A percentile compares a stretch with the other conserved stretches of the same genome.
Conservation (phyloP, 2,113 vertebrate genomes). For the Pterophyllum scalare region DNA sequence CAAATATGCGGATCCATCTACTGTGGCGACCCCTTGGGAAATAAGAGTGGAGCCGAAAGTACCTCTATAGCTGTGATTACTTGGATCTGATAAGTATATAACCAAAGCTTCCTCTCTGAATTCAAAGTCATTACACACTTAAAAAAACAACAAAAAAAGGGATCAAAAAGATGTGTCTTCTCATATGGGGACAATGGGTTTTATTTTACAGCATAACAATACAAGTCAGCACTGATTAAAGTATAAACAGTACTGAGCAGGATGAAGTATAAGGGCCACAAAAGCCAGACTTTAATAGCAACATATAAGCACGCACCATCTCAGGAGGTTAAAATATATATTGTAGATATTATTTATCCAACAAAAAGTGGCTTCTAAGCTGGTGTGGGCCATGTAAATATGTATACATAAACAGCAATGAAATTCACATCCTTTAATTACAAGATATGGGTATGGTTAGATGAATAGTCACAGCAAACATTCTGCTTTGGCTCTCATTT, state of each 20-base stretch:
- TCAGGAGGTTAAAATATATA: not conserved
- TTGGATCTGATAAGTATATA: not conserved
- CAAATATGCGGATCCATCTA: not conserved
- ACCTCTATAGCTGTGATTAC: not conserved
- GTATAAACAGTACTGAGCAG: not conserved
- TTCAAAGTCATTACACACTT: not conserved
- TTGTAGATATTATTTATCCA: not conserved
- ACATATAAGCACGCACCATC: not conserved
- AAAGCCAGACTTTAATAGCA: not conserved
- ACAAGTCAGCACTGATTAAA: not conserved
- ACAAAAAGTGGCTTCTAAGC: not conserved
- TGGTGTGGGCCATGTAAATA: not conserved
- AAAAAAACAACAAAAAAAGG: not conserved
- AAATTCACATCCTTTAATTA: slow-evolving; percentile 6
- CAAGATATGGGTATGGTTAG: not conserved
- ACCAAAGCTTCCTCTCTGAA: not conserved
- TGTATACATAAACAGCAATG: not conserved
- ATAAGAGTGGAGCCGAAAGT: not conserved
- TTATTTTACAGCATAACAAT: not conserved
- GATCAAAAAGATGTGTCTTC: no score
- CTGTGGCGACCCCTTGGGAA: not conserved
- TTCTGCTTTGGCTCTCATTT: not conserved
- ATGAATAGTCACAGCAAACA: not conserved
- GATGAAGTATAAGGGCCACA: not conserved
- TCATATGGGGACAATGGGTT: not conserved